Evolutionary conservation across 1,140 invertebrate genomes (phyloP).

Genomic region (Habropoda laboriosa): DNA sequence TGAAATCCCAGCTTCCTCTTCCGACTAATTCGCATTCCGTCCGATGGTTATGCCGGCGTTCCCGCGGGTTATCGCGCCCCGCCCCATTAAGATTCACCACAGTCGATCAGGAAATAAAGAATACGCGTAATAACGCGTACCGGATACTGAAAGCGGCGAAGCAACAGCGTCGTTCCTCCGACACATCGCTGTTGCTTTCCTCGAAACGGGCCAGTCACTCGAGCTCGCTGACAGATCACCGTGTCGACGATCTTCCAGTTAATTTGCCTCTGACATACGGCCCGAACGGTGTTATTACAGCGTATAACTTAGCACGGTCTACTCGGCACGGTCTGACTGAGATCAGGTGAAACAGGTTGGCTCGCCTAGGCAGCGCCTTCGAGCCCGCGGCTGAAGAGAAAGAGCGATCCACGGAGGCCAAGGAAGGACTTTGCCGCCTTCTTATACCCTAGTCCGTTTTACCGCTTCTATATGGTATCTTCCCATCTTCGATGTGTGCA

Average conservation of each 20-base stretch:
- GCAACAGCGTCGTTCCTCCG: too few relatives aligned
- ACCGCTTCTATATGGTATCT: slow-evolving; percentile 67
- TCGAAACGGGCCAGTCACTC: slow-evolving; percentile 1
- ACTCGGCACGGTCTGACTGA: slow-evolving; percentile 34
- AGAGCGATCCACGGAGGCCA: slow-evolving; percentile 45
- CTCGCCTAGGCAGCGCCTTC: slow-evolving; percentile 14
- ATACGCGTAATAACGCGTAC: slow-evolving; percentile 5
- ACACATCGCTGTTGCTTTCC: too few relatives aligned
- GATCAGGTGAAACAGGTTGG: slow-evolving; percentile 63
- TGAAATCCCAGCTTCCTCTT: slow-evolving; percentile 20
- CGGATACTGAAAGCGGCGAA: too few relatives aligned
- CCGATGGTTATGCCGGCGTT: neutral
- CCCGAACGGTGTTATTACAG: slow-evolving; percentile 48
- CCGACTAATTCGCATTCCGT: slow-evolving; percentile 33
- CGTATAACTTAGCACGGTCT: slow-evolving; percentile 45
- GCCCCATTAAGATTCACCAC: slow-evolving; percentile 16
- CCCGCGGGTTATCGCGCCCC: slow-evolving; percentile 7
- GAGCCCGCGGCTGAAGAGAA: slow-evolving; percentile 30
- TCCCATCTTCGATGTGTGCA: slow-evolving; percentile 62
- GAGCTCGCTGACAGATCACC: slow-evolving; percentile 41
- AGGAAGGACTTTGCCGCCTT: slow-evolving; percentile 54
- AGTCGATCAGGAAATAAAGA: neutral
- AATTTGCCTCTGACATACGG: slow-evolving; percentile 55
- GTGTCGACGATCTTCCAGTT: slow-evolving; percentile 36
- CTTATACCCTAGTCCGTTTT: slow-evolving; percentile 56